A percentile compares a stretch with the other conserved stretches of the same genome.
Evolutionary conservation across 2,888 invertebrate species (phyloP).

Genomic region (Ramazzottius varieornatus): DNA sequence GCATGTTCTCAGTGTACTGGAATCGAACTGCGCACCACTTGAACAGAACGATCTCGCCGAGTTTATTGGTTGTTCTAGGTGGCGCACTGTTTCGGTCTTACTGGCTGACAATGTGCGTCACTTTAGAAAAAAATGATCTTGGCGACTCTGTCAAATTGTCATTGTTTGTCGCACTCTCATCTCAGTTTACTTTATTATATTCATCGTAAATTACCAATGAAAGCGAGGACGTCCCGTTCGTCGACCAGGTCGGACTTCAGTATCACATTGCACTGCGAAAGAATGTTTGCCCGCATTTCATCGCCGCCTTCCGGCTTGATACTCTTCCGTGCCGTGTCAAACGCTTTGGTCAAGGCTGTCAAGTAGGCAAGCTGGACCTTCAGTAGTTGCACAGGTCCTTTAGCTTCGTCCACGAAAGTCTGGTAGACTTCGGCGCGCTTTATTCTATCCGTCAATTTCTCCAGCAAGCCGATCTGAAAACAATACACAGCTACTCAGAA

Average conservation of each 20-base stretch:
- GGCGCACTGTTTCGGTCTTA: too few relatives aligned
- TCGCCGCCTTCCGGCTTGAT: neutral
- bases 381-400: neutral
- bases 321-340: neutral
- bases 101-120: neutral
- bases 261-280: slow-evolving; percentile 37
- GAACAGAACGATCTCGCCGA: neutral
- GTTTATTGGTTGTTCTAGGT: neutral
- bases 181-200: neutral
- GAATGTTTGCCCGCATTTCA: slow-evolving; percentile 21
- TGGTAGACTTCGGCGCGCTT: neutral
- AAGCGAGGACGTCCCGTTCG: slow-evolving; percentile 46
- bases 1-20: neutral
- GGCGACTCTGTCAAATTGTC: too few relatives aligned
- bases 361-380: neutral
- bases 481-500: neutral
- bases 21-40: neutral
- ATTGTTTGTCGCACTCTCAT: neutral
- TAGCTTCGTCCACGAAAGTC: neutral
- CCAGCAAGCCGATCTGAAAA: neutral
- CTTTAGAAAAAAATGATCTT: too few relatives aligned
- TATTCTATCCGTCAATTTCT: neutral
- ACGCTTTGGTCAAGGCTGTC: neutral
- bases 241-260: slow-evolving; percentile 45
- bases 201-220: slow-evolving; percentile 32